Evolutionary conservation across 2,113 vertebrate genomes (phyloP).

Genomic region (Pithys albifrons): DNA sequence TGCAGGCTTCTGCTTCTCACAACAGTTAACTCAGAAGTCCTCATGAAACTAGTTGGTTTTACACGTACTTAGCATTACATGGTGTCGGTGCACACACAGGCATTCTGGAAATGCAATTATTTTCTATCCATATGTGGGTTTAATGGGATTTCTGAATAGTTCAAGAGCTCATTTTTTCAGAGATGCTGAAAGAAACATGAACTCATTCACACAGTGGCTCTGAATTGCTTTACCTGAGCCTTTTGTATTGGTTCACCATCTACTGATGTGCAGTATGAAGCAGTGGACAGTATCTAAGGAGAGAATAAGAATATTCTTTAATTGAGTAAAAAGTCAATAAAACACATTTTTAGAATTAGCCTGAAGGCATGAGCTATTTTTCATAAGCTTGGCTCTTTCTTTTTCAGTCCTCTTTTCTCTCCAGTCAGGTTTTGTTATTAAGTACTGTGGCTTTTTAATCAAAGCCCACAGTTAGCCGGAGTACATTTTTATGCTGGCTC

Average conservation of each 20-base stretch:
- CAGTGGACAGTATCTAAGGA: not conserved
- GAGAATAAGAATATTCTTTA: slow-evolving; percentile 52
- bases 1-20: not conserved
- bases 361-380: not conserved
- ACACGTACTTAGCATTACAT: not conserved
- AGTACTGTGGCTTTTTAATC: slow-evolving; percentile 62
- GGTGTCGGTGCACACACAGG: not conserved
- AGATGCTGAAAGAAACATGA: slow-evolving; percentile 31
- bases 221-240: slow-evolving; percentile 1
- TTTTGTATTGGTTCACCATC: not conserved
- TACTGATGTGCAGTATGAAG: not conserved
- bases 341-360: slow-evolving; percentile 31
- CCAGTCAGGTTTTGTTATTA: slow-evolving; percentile 45
- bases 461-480: slow-evolving; percentile 49
- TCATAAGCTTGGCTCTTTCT: slow-evolving; percentile 5
- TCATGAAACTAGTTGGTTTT: not conserved
- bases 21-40: not conserved
- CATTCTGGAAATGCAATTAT: slow-evolving; percentile 15
- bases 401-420: not conserved
- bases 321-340: slow-evolving; percentile 45
- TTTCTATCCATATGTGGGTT: slow-evolving; percentile 32
- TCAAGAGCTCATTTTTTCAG: slow-evolving; percentile 35
- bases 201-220: not conserved
- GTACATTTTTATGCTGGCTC: slow-evolving; percentile 68
- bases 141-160: slow-evolving; percentile 15